Evolutionary conservation across 2,888 invertebrate species (phyloP), one percentile per base, ranked within the genome.

Genomic region (Platycnemis pennipes): DNA sequence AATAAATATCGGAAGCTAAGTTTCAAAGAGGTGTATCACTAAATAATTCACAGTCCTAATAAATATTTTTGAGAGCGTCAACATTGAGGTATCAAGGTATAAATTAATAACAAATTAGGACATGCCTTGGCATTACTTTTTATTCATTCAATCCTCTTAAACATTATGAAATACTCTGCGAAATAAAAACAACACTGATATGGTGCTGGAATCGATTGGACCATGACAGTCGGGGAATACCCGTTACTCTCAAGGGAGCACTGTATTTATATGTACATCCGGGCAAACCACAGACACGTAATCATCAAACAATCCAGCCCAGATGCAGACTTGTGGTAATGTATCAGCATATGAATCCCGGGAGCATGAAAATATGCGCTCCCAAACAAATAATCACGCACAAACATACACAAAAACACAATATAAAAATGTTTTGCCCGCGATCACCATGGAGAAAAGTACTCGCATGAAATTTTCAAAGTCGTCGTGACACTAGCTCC

Each of bases 191-290:
- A 77, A 13, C 37, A 77, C 77, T 37, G 19, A 26, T 77, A 37
- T 37, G 77, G 77, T 8, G 37, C 37, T 37, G 77, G 77, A n/a
- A 77, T 77, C 77, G 77, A 77, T 77, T 77, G 77, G 77, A 77
- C 77, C 4, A 77, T 77, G 77, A 77, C 77, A 77, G 77, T 77
- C 37, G 77, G 77, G 77, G 77, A 77, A 77, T 77, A 77, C 77
- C 77, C 77, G 77, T 77, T 77, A 77, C 77, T n/a, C 77, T 77
- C 31, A 77, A 37, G 77, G 77, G 77, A 77, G 77, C 77, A 77
- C 31, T 77, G 77, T 37, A 37, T 13, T 5, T 77, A 77, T 77
- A 77, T 69, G 69, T 31, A 31, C 31, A 69, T 37, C 37, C 16
- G 77, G 3, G 13, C 16, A 37, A 77, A 37, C 26, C 77, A 77